Base-by-base conservation (phyloP, 2,888 invertebrate genomes). In the Trichopoda pennipes region DNA sequence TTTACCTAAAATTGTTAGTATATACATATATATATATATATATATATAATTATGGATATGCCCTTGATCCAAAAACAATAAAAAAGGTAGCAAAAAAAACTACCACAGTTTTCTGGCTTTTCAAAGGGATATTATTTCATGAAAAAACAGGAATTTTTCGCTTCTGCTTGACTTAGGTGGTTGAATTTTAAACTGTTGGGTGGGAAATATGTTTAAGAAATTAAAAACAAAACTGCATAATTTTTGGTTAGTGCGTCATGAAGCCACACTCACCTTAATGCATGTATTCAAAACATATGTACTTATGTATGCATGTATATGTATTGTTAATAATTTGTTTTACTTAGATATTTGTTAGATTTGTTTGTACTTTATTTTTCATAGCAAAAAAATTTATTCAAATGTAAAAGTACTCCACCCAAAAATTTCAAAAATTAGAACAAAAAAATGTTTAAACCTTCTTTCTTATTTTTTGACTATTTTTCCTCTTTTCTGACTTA, bases 401-500 rank as follows among this genome's bases (percentile, higher is more conserved):
- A 64, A 64, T 64, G 47, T 21, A 49, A 72, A 64, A 38, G 28
- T 64, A 73, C 73, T 73, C 77, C 63, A 69, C 73, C 77, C 68
- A 66, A 77, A 68, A 69, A 38, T 12, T 47, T 55, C 3, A 19
- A 28, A 66, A 58, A 64, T 16, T 19, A 58, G 17, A 17, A 42
- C 32, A 42, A 8, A 10, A 49, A n/a, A 44, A 51, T 17, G 28
- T 51, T 51, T 51, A 72, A 56, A 56, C 38, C 64, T 4, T 19
- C n/a, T 42, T 51, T 61, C n/a, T 0, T 60, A 2, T 14, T 21
- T 49, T 16, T 38, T 58, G 10, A 44, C 63, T 23, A 32, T n/a
- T 19, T 51, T n/a, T 53, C n/a, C n/a, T n/a, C 7, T 35, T 49
- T 47, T 51, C 61, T 56, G 72, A 90, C 90, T 90, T 90, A 90